A percentile compares a stretch with the other conserved stretches of the same genome.
phyloP scores from a whole-genome alignment of 2,113 vertebrate species.

The Boleophthalmus pectinirostris region DNA sequence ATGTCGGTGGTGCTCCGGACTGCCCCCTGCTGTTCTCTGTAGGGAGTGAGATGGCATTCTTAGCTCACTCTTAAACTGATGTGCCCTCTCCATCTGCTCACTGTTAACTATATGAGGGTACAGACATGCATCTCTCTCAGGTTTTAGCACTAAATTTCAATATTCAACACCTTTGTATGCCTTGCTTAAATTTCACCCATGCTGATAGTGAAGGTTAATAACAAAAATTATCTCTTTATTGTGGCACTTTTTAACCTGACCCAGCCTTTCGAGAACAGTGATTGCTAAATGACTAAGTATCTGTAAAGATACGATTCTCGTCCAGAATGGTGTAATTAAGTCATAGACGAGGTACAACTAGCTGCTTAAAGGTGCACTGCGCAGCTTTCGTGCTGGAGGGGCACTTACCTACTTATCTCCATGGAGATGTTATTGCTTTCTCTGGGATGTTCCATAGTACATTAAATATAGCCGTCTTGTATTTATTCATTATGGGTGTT shows the following conservation, averaged over 20 bases:
- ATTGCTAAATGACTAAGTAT: too few relatives aligned
- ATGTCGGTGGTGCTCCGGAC: conserved; percentile 44
- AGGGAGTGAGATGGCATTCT: conserved; percentile 47
- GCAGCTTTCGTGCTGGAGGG: too few relatives aligned
- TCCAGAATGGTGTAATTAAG: too few relatives aligned
- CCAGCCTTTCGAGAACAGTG: neutral
- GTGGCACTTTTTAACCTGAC: neutral
- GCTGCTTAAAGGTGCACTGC: too few relatives aligned
- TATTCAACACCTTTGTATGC: neutral
- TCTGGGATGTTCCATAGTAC: too few relatives aligned
- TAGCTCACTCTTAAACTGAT: conserved; percentile 43
- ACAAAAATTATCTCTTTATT: neutral
- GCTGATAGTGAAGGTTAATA: neutral
- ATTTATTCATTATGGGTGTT: too few relatives aligned
- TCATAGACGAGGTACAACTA: too few relatives aligned
- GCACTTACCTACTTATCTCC: too few relatives aligned
- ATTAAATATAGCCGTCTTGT: too few relatives aligned
- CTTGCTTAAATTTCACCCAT: neutral
- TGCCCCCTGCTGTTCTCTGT: conserved; percentile 57
- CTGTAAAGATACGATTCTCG: too few relatives aligned
- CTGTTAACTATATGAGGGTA: conserved; percentile 2
- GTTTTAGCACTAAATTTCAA: conserved; percentile 7
- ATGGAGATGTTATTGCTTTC: too few relatives aligned
- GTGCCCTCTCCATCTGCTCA: conserved; percentile 51
- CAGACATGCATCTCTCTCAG: conserved; percentile 18